These are phyloP conservation scores for Hoplodrina blanda DNA, from an alignment of 2,888 invertebrate species.

Conservation along the genomic window DNA sequence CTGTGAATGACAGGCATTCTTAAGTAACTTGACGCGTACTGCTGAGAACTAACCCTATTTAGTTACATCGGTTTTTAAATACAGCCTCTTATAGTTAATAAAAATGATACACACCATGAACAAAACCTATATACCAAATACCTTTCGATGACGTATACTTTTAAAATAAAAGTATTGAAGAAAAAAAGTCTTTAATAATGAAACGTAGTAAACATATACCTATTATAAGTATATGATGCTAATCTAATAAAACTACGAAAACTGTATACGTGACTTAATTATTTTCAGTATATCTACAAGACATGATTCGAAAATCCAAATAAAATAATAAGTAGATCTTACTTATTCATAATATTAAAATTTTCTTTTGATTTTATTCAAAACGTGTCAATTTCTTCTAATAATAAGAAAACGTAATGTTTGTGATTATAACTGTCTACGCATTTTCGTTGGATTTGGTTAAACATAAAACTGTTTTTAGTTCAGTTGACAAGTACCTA, in stretches of 20 bases:
- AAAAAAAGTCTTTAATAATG: not conserved
- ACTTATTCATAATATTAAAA: not conserved
- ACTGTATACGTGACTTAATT: constrained; percentile 20
- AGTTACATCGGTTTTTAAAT: constrained; percentile 48
- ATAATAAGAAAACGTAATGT: not conserved
- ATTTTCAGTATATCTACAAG: constrained; percentile 14
- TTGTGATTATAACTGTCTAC: not conserved
- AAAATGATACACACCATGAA: constrained; percentile 29
- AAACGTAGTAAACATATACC: not conserved
- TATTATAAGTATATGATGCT: not conserved
- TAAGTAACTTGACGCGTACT: constrained; percentile 56
- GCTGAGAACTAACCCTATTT: constrained; percentile 51
- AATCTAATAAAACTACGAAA: constrained; percentile 11
- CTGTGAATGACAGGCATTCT: constrained; percentile 69
- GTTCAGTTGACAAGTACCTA: not conserved
- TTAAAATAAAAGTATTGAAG: not conserved
- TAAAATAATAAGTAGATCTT: constrained; percentile 6
- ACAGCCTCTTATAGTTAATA: constrained; percentile 15
- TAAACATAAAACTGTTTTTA: not conserved
- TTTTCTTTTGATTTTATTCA: constrained; percentile 9
- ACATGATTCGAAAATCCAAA: constrained; percentile 12
- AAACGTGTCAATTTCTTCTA: constrained; percentile 2
- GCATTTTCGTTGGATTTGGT: not conserved
- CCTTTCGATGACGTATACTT: not conserved
- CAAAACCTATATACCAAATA: not conserved